Evolutionary conservation across 1,140 invertebrate genomes (phyloP).

Genomic region (Dufourea novaeangliae): DNA sequence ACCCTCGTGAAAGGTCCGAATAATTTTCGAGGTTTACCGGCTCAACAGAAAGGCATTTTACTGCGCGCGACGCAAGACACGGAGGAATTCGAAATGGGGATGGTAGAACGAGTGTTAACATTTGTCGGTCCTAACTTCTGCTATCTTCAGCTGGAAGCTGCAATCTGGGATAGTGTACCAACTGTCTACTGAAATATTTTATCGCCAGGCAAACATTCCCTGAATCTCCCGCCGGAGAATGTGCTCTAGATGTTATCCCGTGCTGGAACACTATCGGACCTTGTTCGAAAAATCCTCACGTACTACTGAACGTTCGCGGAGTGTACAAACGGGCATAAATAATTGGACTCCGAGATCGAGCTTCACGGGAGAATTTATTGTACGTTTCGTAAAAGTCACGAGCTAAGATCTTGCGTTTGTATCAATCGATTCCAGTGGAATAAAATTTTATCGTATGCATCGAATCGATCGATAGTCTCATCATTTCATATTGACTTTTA

Average conservation of each 20-base stretch:
- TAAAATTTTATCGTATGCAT: too few relatives aligned
- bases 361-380: too few relatives aligned
- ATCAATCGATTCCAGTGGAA: background rate
- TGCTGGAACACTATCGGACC: background rate
- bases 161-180: background rate
- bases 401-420: too few relatives aligned
- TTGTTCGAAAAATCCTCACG: background rate
- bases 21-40: background rate
- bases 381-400: too few relatives aligned
- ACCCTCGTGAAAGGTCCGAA: background rate
- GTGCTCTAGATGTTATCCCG: background rate
- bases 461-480: too few relatives aligned
- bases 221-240: background rate
- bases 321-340: too few relatives aligned
- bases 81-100: background rate
- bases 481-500: too few relatives aligned
- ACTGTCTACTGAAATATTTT: conserved; percentile 2
- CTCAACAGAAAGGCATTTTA: background rate
- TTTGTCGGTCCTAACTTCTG: background rate
- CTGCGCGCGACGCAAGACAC: background rate
- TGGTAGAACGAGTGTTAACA: background rate
- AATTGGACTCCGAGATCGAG: too few relatives aligned
- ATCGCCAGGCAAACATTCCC: background rate
- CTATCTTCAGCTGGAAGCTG: background rate
- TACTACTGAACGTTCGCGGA: too few relatives aligned